Percentiles rank a stretch among this genome's conserved stretches.
Conservation (phyloP, 2,888 invertebrate species). For the Eupithecia subfuscata region DNA sequence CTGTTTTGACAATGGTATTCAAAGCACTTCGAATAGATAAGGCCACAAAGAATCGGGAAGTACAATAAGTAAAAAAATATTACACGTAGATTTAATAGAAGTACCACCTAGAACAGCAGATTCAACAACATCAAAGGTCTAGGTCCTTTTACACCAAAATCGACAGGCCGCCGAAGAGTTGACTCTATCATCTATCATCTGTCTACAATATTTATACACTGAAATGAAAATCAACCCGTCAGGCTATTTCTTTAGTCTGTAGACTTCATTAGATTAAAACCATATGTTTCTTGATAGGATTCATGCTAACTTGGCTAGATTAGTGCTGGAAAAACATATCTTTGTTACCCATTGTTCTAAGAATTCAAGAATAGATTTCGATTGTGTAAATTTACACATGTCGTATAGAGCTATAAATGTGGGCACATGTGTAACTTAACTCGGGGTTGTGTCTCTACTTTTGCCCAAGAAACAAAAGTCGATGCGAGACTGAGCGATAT, state of each 20-base stretch:
- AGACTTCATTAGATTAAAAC: background rate
- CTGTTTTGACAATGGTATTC: no score
- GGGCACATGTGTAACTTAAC: background rate
- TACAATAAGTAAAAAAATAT: no score
- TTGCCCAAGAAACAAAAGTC: background rate
- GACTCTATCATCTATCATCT: background rate
- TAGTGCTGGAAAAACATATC: background rate
- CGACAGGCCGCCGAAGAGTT: background rate
- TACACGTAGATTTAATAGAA: no score
- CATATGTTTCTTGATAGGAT: conserved; percentile 7
- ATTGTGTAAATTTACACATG: background rate
- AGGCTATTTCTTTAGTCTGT: background rate
- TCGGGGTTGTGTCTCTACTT: background rate
- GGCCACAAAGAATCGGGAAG: no score
- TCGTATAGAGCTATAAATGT: background rate
- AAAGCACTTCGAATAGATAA: background rate
- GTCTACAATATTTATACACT: background rate
- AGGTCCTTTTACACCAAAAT: no score
- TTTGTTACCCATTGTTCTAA: background rate
- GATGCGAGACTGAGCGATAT: background rate
- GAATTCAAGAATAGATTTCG: background rate
- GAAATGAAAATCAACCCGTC: background rate
- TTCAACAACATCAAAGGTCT: background rate
- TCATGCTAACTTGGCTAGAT: conserved; percentile 17
- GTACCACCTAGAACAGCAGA: background rate